A percentile compares a stretch with the other conserved stretches of the same genome.
Conservation (phyloP, 2,113 vertebrate species). For the Probosciger aterrimus region DNA sequence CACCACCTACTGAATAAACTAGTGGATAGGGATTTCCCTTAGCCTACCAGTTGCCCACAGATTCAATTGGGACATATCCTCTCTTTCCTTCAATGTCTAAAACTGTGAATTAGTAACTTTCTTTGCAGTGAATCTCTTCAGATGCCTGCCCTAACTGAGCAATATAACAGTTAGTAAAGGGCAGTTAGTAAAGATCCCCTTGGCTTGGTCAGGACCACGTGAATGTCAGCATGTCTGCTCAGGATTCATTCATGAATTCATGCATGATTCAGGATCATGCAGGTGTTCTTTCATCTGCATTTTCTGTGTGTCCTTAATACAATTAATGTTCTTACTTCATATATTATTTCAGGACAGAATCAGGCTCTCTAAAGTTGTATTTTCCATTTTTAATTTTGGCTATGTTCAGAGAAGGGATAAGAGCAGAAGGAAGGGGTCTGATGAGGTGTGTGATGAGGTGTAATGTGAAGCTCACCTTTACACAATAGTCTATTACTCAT, state of each 20-base stretch:
- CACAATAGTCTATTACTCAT: too few species aligned
- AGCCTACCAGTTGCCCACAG: neutral
- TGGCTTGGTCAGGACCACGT: neutral
- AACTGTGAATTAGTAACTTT: neutral
- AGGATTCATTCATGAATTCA: neutral
- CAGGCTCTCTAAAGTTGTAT: neutral
- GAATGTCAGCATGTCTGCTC: neutral
- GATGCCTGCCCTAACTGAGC: neutral
- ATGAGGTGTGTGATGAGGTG: too few species aligned
- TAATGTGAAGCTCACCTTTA: too few species aligned
- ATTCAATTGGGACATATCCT: neutral
- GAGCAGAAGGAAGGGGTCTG: too few species aligned
- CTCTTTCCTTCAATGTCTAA: neutral
- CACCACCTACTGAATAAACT: neutral
- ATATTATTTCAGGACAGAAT: neutral
- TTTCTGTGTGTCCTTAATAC: neutral
- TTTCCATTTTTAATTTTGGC: too few species aligned
- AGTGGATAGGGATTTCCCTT: neutral
- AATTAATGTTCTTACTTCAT: neutral
- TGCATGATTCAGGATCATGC: too few species aligned
- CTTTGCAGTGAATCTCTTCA: neutral
- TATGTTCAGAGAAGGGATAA: too few species aligned
- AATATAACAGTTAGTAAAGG: neutral
- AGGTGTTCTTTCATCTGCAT: neutral
- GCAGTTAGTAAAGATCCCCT: neutral